Evolutionary conservation across 2,888 invertebrate species (phyloP).

Genomic region (Malthinus seriepunctatus): DNA sequence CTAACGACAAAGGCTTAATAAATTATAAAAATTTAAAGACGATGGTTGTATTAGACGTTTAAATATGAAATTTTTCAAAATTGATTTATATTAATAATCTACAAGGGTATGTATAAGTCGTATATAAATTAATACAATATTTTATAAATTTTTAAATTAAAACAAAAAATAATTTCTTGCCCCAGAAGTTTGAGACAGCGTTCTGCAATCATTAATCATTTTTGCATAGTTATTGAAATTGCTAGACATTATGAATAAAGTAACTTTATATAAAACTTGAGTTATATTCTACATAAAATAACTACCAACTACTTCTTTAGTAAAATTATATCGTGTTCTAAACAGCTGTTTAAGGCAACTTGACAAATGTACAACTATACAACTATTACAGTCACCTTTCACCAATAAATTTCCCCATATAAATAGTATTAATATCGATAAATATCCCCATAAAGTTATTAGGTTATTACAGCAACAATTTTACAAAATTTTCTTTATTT

Average conservation of each 20-base stretch:
- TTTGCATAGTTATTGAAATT: constrained; percentile 19
- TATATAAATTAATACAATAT: constrained; percentile 21
- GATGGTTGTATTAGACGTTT: too few relatives aligned
- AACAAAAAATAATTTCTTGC: constrained; percentile 24
- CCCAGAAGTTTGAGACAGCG: constrained; percentile 17
- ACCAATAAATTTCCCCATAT: too few relatives aligned
- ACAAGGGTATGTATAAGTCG: constrained; percentile 14
- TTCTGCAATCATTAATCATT: constrained; percentile 20
- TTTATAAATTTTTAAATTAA: constrained; percentile 17
- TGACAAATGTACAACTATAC: too few relatives aligned
- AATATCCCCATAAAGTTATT: too few relatives aligned
- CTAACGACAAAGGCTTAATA: too few relatives aligned
- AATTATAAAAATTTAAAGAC: too few relatives aligned
- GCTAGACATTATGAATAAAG: constrained; percentile 14
- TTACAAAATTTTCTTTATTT: background rate
- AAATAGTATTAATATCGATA: too few relatives aligned
- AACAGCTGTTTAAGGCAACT: too few relatives aligned
- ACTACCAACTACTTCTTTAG: constrained; percentile 6
- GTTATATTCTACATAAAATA: constrained; percentile 6
- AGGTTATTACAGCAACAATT: background rate
- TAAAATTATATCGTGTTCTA: background rate
- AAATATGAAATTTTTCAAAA: too few relatives aligned
- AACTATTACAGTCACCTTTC: too few relatives aligned
- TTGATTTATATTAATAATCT: constrained; percentile 7
- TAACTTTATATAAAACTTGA: constrained; percentile 11